Evolutionary conservation across 1,140 invertebrate genomes (phyloP).

Genomic region (Atta texana): DNA sequence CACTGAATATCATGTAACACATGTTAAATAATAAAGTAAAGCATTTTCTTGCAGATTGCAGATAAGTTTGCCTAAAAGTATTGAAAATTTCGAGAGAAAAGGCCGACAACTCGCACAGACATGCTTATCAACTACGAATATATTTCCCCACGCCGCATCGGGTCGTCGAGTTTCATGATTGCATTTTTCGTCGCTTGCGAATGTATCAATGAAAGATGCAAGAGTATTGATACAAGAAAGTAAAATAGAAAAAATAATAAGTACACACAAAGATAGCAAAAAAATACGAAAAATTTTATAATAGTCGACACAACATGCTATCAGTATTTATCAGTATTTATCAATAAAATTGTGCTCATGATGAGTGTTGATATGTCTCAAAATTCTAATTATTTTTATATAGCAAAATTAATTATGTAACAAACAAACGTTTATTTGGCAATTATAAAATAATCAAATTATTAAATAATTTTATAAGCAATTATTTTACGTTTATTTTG

Average conservation of each 20-base stretch:
- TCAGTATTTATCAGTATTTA: neutral
- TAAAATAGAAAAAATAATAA: constrained; percentile 47
- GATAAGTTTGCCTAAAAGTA: constrained; percentile 37
- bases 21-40: neutral
- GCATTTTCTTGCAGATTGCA: neutral
- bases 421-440: neutral
- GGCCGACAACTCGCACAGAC: neutral
- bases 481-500: neutral
- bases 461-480: neutral
- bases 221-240: neutral
- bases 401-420: neutral
- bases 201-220: constrained; percentile 16
- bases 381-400: constrained; percentile 15
- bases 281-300: neutral
- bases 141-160: neutral
- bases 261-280: constrained; percentile 20
- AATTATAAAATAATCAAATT: neutral
- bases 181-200: constrained; percentile 33
- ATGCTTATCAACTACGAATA: constrained; percentile 49
- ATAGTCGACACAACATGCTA: neutral
- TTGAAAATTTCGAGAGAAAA: constrained; percentile 49
- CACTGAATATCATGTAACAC: neutral
- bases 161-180: constrained; percentile 55
- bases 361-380: neutral
- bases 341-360: neutral